Percentiles rank a stretch among this genome's conserved stretches.
phyloP scores from a whole-genome alignment of 1,140 invertebrate species.

The Hydropsyche tenuis region DNA sequence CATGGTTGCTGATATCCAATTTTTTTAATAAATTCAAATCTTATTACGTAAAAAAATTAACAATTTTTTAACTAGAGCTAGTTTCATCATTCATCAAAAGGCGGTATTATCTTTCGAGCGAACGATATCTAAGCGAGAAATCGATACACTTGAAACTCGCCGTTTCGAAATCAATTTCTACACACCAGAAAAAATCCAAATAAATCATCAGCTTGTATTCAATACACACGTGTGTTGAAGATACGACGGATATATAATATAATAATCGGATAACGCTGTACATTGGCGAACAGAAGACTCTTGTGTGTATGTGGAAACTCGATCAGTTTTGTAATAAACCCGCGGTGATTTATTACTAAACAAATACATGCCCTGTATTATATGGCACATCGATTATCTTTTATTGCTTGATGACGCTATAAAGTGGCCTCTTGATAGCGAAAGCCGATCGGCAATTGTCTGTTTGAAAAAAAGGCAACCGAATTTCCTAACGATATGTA shows the following conservation, averaged over 20 bases:
- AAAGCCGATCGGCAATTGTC: not conserved
- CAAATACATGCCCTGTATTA: conserved; percentile 19
- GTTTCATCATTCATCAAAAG: conserved; percentile 14
- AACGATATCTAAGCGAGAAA: conserved; percentile 7
- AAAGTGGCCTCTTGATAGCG: not conserved
- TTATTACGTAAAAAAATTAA: too few species aligned
- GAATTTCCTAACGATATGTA: not conserved
- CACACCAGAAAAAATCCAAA: conserved; percentile 1
- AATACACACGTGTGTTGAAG: not conserved
- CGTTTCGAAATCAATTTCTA: conserved; percentile 15
- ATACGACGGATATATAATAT: not conserved
- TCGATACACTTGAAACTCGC: conserved; percentile 5
- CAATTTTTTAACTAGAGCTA: too few species aligned
- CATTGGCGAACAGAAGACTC: too few species aligned
- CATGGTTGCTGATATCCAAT: too few species aligned
- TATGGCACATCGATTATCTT: conserved; percentile 16
- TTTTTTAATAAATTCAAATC: too few species aligned
- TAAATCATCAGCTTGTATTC: not conserved
- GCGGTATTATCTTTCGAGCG: conserved; percentile 11
- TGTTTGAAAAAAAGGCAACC: too few species aligned
- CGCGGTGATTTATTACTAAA: conserved; percentile 14
- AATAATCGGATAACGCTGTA: too few species aligned
- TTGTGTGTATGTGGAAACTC: too few species aligned
- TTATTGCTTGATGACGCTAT: conserved; percentile 22
- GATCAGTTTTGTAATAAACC: too few species aligned